Conservation (phyloP, 1,140 invertebrate genomes). For the Drosophila micromelanica region DNA sequence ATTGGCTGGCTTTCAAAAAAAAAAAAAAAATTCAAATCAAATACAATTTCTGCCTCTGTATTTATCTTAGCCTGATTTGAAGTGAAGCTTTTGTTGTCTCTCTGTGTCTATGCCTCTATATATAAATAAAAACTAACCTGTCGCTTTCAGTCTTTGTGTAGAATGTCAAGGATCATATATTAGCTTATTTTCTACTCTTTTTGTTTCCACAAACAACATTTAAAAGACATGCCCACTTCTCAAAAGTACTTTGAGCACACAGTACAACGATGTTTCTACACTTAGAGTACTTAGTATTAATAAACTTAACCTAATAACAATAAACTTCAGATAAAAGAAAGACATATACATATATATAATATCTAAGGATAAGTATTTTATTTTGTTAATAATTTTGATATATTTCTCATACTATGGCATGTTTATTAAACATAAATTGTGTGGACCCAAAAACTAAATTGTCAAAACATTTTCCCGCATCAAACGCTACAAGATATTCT, state of each 20-base stretch:
- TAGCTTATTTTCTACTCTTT: slow-evolving; percentile 8
- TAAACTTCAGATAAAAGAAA: slow-evolving; percentile 2
- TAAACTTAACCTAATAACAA: neutral
- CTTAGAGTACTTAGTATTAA: slow-evolving; percentile 29
- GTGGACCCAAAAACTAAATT: slow-evolving; percentile 8
- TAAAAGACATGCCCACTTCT: slow-evolving; percentile 8
- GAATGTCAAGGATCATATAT: slow-evolving; percentile 27
- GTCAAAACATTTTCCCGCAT: neutral
- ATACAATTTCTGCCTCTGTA: slow-evolving; percentile 28
- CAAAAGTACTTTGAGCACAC: slow-evolving; percentile 42
- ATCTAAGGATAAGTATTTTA: slow-evolving; percentile 23
- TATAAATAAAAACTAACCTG: slow-evolving; percentile 3
- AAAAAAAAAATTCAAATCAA: slow-evolving; percentile 7
- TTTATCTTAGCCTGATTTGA: slow-evolving; percentile 69
- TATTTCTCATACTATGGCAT: slow-evolving; percentile 38
- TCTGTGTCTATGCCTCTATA: slow-evolving; percentile 49
- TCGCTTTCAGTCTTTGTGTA: slow-evolving; percentile 42
- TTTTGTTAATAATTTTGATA: slow-evolving; percentile 12
- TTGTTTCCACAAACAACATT: slow-evolving; percentile 18
- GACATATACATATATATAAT: slow-evolving; percentile 3
- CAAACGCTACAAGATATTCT: slow-evolving; percentile 1
- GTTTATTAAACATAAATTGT: slow-evolving; percentile 12
- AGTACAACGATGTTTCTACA: slow-evolving; percentile 39
- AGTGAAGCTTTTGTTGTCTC: slow-evolving; percentile 79
- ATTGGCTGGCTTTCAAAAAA: slow-evolving; percentile 23